phyloP scores from a whole-genome alignment of 2,797 vertebrate genomes.

The Chaenodraco wilsoni region DNA sequence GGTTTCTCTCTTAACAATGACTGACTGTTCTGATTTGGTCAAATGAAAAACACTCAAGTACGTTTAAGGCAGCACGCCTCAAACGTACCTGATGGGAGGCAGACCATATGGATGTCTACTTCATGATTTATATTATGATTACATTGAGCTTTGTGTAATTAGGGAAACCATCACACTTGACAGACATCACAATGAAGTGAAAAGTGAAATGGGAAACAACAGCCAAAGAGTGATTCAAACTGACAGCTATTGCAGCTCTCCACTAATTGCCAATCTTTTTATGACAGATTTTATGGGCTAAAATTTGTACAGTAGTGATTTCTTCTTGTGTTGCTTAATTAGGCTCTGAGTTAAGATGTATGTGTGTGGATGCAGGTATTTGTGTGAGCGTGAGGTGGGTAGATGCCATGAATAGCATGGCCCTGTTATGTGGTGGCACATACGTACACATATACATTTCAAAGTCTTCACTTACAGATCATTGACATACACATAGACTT shows the following conservation, averaged over 20 bases:
- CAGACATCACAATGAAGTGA: conserved; percentile 62
- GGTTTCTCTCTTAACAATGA: neutral
- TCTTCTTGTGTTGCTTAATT: conserved; percentile 61
- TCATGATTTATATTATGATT: conserved; percentile 65
- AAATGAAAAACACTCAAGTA: conserved; percentile 10
- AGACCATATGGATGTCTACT: conserved; percentile 64
- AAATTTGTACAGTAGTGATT: conserved; percentile 56
- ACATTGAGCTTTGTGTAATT: conserved; percentile 66
- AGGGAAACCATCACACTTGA: conserved; percentile 64
- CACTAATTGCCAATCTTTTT: conserved; percentile 76
- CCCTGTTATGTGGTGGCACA: neutral
- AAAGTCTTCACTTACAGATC: neutral
- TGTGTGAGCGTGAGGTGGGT: neutral
- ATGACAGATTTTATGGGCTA: conserved; percentile 71
- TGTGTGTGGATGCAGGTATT: conserved; percentile 15
- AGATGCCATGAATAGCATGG: neutral
- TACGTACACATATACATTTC: neutral
- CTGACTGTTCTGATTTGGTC: conserved; percentile 1
- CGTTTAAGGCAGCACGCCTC: conserved; percentile 26
- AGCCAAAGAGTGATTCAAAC: conserved; percentile 60
- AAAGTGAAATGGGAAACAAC: conserved; percentile 61
- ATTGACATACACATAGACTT: neutral
- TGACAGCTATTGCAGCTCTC: conserved; percentile 71
- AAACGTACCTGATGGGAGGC: conserved; percentile 38
- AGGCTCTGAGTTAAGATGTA: conserved; percentile 44